phyloP scores from a whole-genome alignment of 2,113 vertebrate genomes.

The Anser brachyrhynchus region DNA sequence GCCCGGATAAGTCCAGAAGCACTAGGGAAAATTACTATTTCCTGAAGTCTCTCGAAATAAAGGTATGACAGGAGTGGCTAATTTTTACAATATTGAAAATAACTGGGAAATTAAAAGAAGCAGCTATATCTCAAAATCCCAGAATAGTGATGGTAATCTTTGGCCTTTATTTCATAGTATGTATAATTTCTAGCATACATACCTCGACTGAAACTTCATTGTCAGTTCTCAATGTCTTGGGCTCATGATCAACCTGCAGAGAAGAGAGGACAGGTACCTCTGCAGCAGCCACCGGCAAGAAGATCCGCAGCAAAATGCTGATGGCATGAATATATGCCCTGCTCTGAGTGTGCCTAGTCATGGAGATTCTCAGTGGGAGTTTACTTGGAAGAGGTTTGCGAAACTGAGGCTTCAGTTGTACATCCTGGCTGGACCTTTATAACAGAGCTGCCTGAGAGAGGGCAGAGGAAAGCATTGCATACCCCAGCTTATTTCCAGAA shows the following conservation, averaged over 20 bases:
- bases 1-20: background rate
- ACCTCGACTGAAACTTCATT: background rate
- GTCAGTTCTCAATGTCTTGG: background rate
- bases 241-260: background rate
- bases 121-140: background rate
- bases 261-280: background rate
- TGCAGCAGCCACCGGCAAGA: background rate
- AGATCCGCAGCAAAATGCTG: background rate
- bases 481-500: background rate
- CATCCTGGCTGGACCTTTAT: background rate
- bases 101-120: background rate
- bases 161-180: background rate
- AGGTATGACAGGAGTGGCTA: background rate
- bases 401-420: background rate
- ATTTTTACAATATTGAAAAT: background rate
- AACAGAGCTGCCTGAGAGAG: background rate
- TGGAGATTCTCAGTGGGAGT: background rate
- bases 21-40: background rate
- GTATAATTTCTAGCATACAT: background rate
- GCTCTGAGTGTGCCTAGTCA: background rate
- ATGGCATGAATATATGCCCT: background rate
- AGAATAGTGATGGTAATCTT: background rate
- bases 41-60: background rate
- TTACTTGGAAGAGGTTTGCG: background rate
- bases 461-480: background rate